Evolutionary conservation across 2,113 vertebrate genomes (phyloP).

Genomic region (Macquaria ambigua): DNA sequence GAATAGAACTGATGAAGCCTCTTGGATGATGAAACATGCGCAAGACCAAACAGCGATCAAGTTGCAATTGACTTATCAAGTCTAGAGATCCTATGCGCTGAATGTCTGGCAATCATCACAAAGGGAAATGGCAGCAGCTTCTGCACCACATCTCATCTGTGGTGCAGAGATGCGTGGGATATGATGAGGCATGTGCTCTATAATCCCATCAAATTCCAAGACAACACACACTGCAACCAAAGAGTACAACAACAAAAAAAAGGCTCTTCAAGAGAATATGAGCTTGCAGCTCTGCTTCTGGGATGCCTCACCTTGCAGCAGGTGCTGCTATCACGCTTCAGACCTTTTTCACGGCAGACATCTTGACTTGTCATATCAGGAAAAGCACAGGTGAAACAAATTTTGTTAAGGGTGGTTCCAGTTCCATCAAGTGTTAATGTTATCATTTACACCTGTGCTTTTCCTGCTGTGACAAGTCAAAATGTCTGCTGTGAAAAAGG

Average conservation of each 20-base stretch:
- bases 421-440: not conserved
- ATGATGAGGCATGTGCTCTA: not conserved
- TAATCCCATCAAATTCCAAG: slow-evolving; percentile 18
- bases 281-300: not conserved
- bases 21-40: slow-evolving; percentile 47
- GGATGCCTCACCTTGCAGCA: not conserved
- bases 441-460: not conserved
- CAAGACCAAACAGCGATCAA: slow-evolving; percentile 27
- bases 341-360: not conserved
- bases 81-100: slow-evolving; percentile 2
- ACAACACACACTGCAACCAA: not conserved
- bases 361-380: not conserved
- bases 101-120: slow-evolving; percentile 6
- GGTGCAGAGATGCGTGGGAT: not conserved
- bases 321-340: slow-evolving; percentile 1
- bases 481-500: not conserved
- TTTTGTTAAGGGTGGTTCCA: not conserved
- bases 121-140: slow-evolving; percentile 2
- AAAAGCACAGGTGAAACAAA: slow-evolving; percentile 7
- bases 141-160: not conserved
- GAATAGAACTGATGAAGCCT: slow-evolving; percentile 35
- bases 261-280: not conserved
- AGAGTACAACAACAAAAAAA: not conserved
- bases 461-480: slow-evolving; percentile 1
- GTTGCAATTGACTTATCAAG: slow-evolving; percentile 26